Base-by-base conservation (phyloP, 2,888 invertebrate species). In the Amphipyra tragopoginis region DNA sequence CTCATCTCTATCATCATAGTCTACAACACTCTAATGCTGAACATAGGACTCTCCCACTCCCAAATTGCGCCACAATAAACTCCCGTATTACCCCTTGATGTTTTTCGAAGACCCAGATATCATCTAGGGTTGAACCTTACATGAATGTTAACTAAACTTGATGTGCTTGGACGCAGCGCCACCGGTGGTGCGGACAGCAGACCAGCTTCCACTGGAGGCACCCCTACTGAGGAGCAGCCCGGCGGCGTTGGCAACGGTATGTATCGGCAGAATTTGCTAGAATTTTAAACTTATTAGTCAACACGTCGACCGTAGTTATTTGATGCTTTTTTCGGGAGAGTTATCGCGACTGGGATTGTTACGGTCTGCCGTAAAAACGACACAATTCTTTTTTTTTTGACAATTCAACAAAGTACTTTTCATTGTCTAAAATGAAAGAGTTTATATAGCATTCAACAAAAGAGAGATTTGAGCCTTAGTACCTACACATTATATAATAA, bases 121-220 rank as follows among this genome's bases (percentile, higher is more conserved):
- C 9, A 26, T 6, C 11, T 26, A 44, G 5, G 10, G 4, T 21
- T 21, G 14, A 9, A 4, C 10, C 4, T 6, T 26, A 4, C 5
- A 14, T 7, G 34, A 15, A 48, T 34, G 47, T 34, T 45, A 36
- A 54, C 44, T 69, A 39, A 69, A 43, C 14, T 26, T 56, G 45
- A 43, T 70, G 29, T 69, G 40, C 52, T 76, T 77, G 79, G 75
- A 90, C 33, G 82, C 95, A 98, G 98, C 93, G 98, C 98, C 78
- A 98, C 98, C 76, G 98, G 98, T 75, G 98, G 98, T 66, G 98
- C 98, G 14, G 98, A 98, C 91, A 98, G 98, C 90, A 97, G 97
- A 81, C 97, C 98, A 66, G 97, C 95, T 49, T 97, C 97, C 61
- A 96, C 96, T 53, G 96, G 96, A 47, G 97, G 97, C 70, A 97